phyloP scores from a whole-genome alignment of 2,113 vertebrate genomes.

The Notechis scutatus region DNA sequence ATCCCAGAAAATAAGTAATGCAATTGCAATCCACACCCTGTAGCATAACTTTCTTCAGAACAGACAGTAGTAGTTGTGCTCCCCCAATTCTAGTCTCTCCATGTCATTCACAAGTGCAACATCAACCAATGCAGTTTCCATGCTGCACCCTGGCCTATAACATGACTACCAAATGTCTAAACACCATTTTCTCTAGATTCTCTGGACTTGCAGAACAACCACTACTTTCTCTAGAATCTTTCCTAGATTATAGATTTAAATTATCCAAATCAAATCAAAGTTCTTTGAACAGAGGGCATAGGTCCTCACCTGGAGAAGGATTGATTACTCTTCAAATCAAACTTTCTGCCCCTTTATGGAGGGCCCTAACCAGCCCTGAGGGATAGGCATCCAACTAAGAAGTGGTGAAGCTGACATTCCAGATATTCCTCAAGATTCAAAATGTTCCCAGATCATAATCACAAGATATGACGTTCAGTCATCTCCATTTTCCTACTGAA shows the following conservation, averaged over 20 bases:
- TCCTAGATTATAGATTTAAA: not conserved
- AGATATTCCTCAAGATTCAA: not conserved
- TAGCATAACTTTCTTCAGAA: not conserved
- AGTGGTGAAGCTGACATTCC: not conserved
- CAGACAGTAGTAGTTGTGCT: not conserved
- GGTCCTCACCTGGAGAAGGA: not conserved
- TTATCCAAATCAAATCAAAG: not conserved
- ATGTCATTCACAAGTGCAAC: not conserved
- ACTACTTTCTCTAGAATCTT: not conserved
- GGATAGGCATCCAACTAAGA: not conserved
- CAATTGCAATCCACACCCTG: not conserved
- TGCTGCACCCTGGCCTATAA: not conserved
- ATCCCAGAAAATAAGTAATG: not conserved
- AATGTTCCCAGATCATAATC: not conserved
- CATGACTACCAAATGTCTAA: not conserved
- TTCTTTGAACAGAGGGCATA: not conserved
- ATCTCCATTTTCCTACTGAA: not conserved
- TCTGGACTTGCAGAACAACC: not conserved
- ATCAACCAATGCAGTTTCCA: not conserved
- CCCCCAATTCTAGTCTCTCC: not conserved
- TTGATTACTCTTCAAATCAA: not conserved
- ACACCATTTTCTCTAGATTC: not conserved
- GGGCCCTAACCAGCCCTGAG: not conserved
- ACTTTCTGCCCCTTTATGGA: not conserved
- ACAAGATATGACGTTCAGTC: not conserved